Conservation (phyloP, 2,797 vertebrate species). For the Podarcis lilfordi region DNA sequence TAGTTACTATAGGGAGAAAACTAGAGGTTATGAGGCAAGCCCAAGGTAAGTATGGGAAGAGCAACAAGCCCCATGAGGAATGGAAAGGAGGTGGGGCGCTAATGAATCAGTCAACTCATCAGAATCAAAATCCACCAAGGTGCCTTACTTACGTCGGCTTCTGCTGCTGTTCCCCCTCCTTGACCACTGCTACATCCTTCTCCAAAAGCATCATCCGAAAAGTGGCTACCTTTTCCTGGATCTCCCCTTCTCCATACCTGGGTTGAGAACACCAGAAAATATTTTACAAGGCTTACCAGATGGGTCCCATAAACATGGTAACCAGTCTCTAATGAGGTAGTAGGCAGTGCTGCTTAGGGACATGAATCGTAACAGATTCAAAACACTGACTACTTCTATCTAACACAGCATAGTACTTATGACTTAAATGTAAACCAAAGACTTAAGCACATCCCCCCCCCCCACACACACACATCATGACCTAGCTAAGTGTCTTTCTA, state of each 20-base stretch:
- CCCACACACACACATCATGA: too few relatives aligned
- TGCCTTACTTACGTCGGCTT: constrained; percentile 80
- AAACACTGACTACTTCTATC: background rate
- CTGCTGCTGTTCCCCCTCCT: constrained; percentile 71
- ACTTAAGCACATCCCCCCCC: too few relatives aligned
- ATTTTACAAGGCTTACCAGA: background rate
- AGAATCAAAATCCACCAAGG: background rate
- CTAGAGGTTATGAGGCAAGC: background rate
- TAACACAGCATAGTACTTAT: background rate
- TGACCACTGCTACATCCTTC: constrained; percentile 83
- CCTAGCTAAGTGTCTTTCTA: background rate
- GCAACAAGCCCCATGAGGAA: constrained; percentile 48
- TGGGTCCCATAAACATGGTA: background rate
- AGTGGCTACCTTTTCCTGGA: constrained; percentile 92
- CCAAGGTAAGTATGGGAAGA: constrained; percentile 20
- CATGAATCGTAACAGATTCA: background rate
- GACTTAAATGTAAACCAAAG: background rate
- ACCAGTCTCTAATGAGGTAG: background rate
- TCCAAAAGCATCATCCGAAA: constrained; percentile 94
- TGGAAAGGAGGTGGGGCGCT: background rate
- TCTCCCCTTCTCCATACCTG: constrained; percentile 90
- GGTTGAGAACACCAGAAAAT: background rate
- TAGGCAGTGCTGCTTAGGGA: background rate
- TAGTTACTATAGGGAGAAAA: background rate
- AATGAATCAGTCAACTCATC: background rate